phyloP scores from a whole-genome alignment of 2,888 invertebrate species.

The Pinctada fucata region DNA sequence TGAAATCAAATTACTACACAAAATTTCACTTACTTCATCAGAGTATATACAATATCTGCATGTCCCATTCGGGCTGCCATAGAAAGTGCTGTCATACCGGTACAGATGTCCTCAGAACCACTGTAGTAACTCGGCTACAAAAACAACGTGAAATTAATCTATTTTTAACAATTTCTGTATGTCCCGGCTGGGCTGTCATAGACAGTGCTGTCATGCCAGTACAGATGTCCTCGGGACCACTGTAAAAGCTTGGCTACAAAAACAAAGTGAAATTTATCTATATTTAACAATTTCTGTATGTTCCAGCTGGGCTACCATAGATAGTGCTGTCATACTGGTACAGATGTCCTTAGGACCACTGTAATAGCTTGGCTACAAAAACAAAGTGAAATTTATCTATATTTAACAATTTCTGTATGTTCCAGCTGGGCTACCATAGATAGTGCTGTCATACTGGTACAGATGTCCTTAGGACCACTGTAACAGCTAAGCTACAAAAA shows the following conservation, averaged over 20 bases:
- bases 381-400: no score
- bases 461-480: neutral
- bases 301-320: constrained; percentile 66
- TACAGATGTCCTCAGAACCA: constrained; percentile 27
- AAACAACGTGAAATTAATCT: no score
- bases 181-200: constrained; percentile 66
- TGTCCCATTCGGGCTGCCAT: constrained; percentile 67
- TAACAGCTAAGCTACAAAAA: no score
- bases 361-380: neutral
- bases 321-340: constrained; percentile 68
- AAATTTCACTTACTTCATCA: constrained; percentile 62
- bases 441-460: constrained; percentile 68
- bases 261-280: no score
- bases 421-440: constrained; percentile 67
- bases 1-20: no score
- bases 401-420: constrained; percentile 53
- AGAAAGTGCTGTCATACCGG: constrained; percentile 68
- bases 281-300: constrained; percentile 54
- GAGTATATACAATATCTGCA: constrained; percentile 52
- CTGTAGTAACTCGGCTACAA: neutral
- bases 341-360: neutral
- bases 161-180: constrained; percentile 54
- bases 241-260: neutral
- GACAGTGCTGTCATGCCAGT: constrained; percentile 69
- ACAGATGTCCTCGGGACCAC: neutral